Evolutionary conservation across 2,797 vertebrate species (phyloP).

Genomic region (Tragopan temminckii): DNA sequence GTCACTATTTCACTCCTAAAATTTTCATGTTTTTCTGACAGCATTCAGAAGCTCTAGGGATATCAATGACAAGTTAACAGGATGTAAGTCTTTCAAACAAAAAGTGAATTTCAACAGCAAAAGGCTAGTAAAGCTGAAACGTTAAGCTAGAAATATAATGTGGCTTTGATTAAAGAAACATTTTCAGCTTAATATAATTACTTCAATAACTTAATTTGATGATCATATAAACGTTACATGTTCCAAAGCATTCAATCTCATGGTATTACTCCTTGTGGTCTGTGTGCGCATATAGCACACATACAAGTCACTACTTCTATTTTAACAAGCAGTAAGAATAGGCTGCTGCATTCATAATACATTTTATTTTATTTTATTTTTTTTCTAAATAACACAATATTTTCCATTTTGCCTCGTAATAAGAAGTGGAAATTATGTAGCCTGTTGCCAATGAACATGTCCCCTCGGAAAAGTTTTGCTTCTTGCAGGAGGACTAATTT

Average conservation of each 20-base stretch:
- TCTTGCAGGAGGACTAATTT: not conserved
- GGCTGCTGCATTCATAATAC: not conserved
- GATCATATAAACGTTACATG: not conserved
- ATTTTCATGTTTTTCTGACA: not conserved
- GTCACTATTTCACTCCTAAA: not conserved
- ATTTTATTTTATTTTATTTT: not conserved
- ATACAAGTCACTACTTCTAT: not conserved
- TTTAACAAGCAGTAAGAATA: not conserved
- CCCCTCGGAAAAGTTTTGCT: not conserved
- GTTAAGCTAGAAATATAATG: not conserved
- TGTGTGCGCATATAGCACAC: not conserved
- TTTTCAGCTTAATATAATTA: not conserved
- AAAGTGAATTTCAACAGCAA: not conserved
- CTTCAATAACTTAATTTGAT: not conserved
- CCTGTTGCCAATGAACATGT: not conserved
- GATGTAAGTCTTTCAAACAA: not conserved
- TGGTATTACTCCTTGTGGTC: not conserved
- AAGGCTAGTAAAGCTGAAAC: not conserved
- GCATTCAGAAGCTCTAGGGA: not conserved
- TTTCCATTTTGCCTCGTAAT: not conserved
- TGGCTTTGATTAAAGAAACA: not conserved
- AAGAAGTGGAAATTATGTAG: not conserved
- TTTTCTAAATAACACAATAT: not conserved
- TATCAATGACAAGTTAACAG: conserved; percentile 21
- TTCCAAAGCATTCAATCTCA: not conserved